Base-by-base conservation (phyloP, 2,113 vertebrate species). In the Hystrix brachyura region DNA sequence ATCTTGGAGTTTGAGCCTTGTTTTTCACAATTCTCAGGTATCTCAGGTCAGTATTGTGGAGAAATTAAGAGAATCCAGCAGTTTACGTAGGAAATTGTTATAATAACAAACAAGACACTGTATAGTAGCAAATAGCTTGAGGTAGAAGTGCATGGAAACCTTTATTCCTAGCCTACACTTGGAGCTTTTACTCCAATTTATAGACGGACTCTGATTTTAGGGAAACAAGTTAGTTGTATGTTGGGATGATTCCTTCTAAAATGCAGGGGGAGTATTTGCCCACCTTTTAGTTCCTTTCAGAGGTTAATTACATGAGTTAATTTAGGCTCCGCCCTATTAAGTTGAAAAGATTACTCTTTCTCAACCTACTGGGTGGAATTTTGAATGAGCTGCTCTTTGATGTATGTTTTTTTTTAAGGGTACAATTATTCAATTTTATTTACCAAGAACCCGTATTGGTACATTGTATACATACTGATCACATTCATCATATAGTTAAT, bases 331-430 rank as follows among this genome's bases (percentile, higher is more conserved):
- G 62, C n/a, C 15, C 60, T 90, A 19, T 18, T 92, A 80, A 59
- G 32, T 57, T 76, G 57, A 92, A 91, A 79, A 34, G 15, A 74
- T 43, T 67, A 60, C 1, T 78, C 1, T 92, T 84, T 81, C 55
- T 46, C 53, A 57, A 65, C 43, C 67, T 90, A 74, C 79, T 80
- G 34, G 32, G 23, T 90, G 27, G 51, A 43, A 21, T 84, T 94
- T 95, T 64, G 43, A 80, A 89, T 84, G 51, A 76, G 29, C 60
- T 88, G 7, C 57, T 67, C 86, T 91, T 94, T 60, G 64, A 65
- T 78, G 7, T 94, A n/a, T n/a, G n/a, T n/a, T n/a, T n/a, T n/a
- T n/a, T n/a, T n/a, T n/a, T n/a, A n/a, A n/a, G n/a, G n/a, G n/a
- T n/a, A n/a, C n/a, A n/a, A n/a, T n/a, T n/a, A n/a, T n/a, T n/a